Base-by-base conservation (phyloP, 2,888 invertebrate genomes). In the Ypsolopha scabrella region DNA sequence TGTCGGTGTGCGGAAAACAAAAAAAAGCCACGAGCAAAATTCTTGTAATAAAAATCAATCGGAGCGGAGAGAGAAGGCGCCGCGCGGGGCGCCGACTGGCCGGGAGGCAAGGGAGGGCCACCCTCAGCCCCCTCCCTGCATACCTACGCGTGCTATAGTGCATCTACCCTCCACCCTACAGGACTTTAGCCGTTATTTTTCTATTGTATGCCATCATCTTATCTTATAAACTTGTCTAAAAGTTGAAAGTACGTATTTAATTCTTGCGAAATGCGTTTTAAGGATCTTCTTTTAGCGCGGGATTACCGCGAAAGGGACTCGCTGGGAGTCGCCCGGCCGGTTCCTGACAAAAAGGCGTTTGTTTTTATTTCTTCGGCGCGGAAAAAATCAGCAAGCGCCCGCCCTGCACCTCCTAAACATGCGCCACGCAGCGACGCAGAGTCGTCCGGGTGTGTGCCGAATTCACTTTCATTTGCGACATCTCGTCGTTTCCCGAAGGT, bases 11-110 rank as follows among this genome's bases (percentile, higher is more conserved):
- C 75, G 80, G 68, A 72, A 76, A 82, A 80, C 76, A 80, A 80
- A 85, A 77, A 82, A 82, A 80, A 75, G 50, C 24, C 77, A 79
- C 72, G 75, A 81, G 76, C 77, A 72, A 82, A 83, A 85, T 86
- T 83, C 86, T 85, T 85, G 85, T 86, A 87, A 87, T 87, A 86
- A 87, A 87, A 87, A 86, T 87, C 86, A 87, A 87, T 87, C 86
- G 88, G 80, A 81, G 85, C 79, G 78, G 78, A 81, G 83, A 77
- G 78, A 79, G 80, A 78, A 79, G 80, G 81, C 81, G 76, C 76
- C 81, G 77, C 63, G 78, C 70, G 78, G 77, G 80, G 81, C 77
- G 80, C 79, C 79, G 80, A 71, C 79, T 70, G 77, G 79, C 68
- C 78, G 85, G 75, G 75, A 64, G 72, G 63, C 66, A 59, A 41